Conservation (phyloP, 2,113 vertebrate genomes). For the Todiramphus saurophagus region DNA sequence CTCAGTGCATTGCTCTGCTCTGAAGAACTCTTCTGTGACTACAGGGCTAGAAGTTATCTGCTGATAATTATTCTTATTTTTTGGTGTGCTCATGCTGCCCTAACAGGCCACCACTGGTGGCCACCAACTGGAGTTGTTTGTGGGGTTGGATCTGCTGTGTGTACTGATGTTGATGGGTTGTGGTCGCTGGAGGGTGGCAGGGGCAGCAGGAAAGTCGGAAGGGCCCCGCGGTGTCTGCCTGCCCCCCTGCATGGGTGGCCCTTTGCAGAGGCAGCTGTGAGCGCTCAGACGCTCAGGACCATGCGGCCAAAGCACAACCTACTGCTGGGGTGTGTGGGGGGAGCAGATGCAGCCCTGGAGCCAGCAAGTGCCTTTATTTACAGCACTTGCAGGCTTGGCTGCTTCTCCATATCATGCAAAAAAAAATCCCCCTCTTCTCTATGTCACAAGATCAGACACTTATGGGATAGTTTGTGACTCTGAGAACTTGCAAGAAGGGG, state of each 20-base stretch:
- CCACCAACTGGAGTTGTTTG: background rate
- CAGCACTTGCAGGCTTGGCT: background rate
- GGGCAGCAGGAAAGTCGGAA: background rate
- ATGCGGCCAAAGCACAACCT: background rate
- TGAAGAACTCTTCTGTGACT: background rate
- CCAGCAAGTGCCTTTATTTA: conserved; percentile 39
- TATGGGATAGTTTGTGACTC: background rate
- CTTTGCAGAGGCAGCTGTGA: background rate
- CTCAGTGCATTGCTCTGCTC: background rate
- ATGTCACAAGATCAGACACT: background rate
- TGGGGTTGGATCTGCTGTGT: background rate
- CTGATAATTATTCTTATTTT: background rate
- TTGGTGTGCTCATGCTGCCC: background rate
- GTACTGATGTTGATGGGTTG: background rate
- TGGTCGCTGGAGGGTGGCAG: background rate
- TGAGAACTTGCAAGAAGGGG: background rate
- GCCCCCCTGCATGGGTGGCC: background rate
- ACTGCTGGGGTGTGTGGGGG: background rate
- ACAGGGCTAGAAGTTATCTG: background rate
- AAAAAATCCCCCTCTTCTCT: background rate
- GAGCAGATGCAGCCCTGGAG: background rate
- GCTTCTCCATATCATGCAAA: background rate
- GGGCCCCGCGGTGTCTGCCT: rapidly evolving
- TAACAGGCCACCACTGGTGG: rapidly evolving
- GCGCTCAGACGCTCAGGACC: background rate